Conservation (phyloP, 2,888 invertebrate genomes). For the Pristionchus maxplancki region DNA sequence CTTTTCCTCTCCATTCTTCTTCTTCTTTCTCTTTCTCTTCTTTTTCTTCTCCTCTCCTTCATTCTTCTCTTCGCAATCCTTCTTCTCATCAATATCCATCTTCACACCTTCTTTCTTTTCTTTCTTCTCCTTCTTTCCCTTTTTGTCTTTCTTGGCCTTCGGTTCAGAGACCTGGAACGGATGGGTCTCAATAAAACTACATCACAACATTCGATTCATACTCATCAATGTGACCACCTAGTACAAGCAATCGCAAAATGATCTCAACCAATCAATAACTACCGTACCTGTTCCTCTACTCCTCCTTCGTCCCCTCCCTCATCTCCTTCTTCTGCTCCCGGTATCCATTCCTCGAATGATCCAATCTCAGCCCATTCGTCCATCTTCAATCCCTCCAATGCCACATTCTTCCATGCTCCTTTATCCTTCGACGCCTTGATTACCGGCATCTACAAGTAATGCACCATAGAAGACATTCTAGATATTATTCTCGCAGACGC, state of each 20-base stretch:
- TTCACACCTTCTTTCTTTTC: not conserved
- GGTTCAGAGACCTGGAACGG: conserved; percentile 11
- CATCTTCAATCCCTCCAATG: conserved; percentile 34
- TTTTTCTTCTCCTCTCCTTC: conserved; percentile 5
- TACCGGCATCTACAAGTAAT: conserved; percentile 18
- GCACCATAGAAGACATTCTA: too few species aligned
- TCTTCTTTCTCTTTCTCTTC: conserved; percentile 25
- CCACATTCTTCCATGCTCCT: conserved; percentile 26
- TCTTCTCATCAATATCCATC: conserved; percentile 13
- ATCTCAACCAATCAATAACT: not conserved
- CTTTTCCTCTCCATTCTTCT: not conserved
- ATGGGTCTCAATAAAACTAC: not conserved
- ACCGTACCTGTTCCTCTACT: conserved; percentile 2
- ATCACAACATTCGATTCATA: not conserved
- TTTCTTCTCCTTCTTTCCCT: conserved; percentile 32
- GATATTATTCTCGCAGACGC: too few species aligned
- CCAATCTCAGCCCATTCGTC: conserved; percentile 54
- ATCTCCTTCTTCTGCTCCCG: conserved; percentile 28
- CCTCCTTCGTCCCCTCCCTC: not conserved
- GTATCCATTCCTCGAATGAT: conserved; percentile 62
- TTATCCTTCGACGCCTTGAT: conserved; percentile 26
- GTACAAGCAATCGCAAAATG: not conserved
- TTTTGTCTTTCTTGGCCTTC: conserved; percentile 15
- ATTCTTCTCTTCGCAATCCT: not conserved
- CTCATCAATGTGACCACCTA: not conserved